Percentiles rank a stretch among this genome's conserved stretches.
These are phyloP conservation scores for Piscicola geometra DNA, from an alignment of 2,888 invertebrate genomes.

Conservation along the genomic window DNA sequence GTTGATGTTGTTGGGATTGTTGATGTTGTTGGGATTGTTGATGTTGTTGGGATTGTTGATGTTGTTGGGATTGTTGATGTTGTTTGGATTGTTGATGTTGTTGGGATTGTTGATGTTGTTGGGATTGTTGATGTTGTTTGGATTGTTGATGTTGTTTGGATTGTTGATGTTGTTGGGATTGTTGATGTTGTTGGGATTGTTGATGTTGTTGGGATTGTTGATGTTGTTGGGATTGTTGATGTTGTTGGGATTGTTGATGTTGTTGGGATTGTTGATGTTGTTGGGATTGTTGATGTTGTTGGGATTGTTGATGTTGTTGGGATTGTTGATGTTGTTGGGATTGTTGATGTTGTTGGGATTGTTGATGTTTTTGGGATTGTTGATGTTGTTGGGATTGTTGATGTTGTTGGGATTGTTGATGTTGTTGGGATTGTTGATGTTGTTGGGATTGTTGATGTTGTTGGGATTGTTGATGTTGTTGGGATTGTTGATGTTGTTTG, in stretches of 20 bases:
- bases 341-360: background rate
- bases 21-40: background rate
- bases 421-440: background rate
- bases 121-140: no score
- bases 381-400: background rate
- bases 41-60: background rate
- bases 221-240: background rate
- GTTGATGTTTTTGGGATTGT: background rate
- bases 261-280: no score
- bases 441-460: background rate
- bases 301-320: background rate
- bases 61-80: background rate
- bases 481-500: background rate
- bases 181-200: no score
- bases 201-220: no score
- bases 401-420: background rate
- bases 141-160: no score
- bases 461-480: background rate
- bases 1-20: no score
- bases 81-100: no score
- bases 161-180: no score
- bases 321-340: background rate
- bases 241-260: background rate
- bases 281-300: background rate
- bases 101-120: no score